Evolutionary conservation across 2,888 invertebrate genomes (phyloP).

Genomic region (Polyploca ridens): DNA sequence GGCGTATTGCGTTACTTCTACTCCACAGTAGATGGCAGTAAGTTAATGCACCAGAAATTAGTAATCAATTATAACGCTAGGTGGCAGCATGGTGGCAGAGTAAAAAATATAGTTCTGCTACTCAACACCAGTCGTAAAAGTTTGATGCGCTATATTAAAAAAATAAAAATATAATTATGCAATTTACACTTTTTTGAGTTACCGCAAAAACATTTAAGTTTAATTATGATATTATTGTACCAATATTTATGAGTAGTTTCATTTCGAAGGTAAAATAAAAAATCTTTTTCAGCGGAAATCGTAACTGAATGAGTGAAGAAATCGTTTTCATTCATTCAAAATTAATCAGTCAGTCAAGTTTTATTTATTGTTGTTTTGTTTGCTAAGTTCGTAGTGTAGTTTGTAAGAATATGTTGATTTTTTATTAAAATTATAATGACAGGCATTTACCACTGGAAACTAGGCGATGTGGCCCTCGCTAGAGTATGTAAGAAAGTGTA

Average conservation of each 20-base stretch:
- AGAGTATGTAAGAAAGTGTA: constrained; percentile 70
- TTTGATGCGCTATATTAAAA: no score
- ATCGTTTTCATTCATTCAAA: constrained; percentile 18
- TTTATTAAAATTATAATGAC: constrained; percentile 30
- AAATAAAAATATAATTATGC: no score
- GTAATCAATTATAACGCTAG: neutral
- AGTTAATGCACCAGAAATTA: neutral
- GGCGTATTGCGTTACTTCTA: constrained; percentile 30
- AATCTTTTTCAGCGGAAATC: neutral
- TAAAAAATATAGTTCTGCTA: neutral
- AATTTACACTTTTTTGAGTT: no score
- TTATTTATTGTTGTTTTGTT: constrained; percentile 12
- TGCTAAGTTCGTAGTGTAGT: constrained; percentile 4
- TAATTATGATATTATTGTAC: no score
- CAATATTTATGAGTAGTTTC: no score
- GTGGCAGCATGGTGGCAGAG: neutral
- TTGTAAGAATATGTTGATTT: constrained; percentile 11
- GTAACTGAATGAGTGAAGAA: neutral
- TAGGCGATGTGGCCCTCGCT: constrained; percentile 73
- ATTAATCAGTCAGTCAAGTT: constrained; percentile 10
- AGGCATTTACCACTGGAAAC: constrained; percentile 72
- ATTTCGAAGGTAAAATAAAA: neutral
- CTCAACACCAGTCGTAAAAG: neutral
- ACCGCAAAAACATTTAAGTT: no score
- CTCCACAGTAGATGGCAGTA: constrained; percentile 43